Evolutionary conservation across 30 jellyfish, hydroid and myxozoan species (phyloP).

Genomic region (Clytia hemisphaerica): DNA sequence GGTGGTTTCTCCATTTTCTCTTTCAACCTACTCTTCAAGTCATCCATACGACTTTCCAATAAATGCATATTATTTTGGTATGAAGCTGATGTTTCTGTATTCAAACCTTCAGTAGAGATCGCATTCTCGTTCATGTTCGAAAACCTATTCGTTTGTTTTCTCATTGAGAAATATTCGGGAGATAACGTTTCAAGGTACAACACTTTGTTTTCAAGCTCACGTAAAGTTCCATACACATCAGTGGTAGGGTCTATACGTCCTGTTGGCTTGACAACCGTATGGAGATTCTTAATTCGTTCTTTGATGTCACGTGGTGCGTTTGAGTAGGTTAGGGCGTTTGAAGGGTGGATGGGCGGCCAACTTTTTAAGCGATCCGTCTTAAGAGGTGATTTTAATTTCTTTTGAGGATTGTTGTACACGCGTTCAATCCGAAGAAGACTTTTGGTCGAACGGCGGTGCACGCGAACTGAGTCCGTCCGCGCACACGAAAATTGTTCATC

Average conservation of each 20-base stretch:
- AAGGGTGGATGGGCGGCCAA: slow-evolving; percentile 43
- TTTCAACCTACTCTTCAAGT: too few species aligned
- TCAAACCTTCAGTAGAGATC: too few species aligned
- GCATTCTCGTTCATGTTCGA: too few species aligned
- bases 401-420: slow-evolving; percentile 8
- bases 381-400: not conserved
- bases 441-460: slow-evolving; percentile 78
- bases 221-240: slow-evolving; percentile 6
- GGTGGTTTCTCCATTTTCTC: too few species aligned
- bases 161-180: slow-evolving; percentile 87
- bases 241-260: not conserved
- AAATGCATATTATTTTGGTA: too few species aligned
- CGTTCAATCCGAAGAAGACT: slow-evolving; percentile 53
- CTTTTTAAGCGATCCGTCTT: not conserved
- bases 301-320: slow-evolving; percentile 10
- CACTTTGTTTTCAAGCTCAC: slow-evolving; percentile 59
- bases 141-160: too few species aligned
- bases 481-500: slow-evolving; percentile 77
- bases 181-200: slow-evolving; percentile 73
- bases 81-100: too few species aligned
- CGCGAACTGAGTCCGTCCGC: slow-evolving; percentile 91
- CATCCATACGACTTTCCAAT: too few species aligned
- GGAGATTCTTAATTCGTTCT: slow-evolving; percentile 18
- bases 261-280: not conserved
- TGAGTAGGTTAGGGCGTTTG: slow-evolving; percentile 7